Evolutionary conservation across 2,797 vertebrate species (phyloP).

Genomic region (Melanotaenia pygmaea): DNA sequence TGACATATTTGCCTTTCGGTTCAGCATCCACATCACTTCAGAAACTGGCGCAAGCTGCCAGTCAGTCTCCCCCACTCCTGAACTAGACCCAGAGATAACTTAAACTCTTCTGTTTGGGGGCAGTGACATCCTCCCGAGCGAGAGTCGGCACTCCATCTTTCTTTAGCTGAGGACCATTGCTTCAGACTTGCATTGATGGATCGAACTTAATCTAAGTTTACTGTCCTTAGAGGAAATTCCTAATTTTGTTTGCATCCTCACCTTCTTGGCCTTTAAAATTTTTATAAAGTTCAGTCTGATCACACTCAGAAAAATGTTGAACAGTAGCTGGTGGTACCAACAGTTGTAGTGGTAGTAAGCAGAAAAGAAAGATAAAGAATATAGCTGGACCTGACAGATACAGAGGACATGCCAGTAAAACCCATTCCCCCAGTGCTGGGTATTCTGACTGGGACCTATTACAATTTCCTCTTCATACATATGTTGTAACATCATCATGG

Average conservation of each 20-base stretch:
- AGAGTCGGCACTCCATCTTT: too few species aligned
- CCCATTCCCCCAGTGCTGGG: slow-evolving; percentile 44
- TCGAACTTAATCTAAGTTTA: background rate
- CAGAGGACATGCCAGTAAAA: slow-evolving; percentile 62
- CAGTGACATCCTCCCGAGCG: too few species aligned
- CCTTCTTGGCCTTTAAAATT: background rate
- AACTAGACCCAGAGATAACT: background rate
- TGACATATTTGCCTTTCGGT: too few species aligned
- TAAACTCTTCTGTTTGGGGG: background rate
- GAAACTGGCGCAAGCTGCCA: too few species aligned
- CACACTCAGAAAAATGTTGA: background rate
- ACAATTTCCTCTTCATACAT: slow-evolving; percentile 53
- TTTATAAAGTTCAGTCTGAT: background rate
- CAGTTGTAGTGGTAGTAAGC: slow-evolving; percentile 17
- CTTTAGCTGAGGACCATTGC: too few species aligned
- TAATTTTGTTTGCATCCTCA: background rate
- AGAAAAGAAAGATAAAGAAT: slow-evolving; percentile 34
- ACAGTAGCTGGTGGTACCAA: background rate
- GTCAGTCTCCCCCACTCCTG: background rate
- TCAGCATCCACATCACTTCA: too few species aligned
- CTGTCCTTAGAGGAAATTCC: too few species aligned
- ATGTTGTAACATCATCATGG: slow-evolving; percentile 64
- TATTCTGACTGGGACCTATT: slow-evolving; percentile 54
- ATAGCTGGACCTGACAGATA: slow-evolving; percentile 68
- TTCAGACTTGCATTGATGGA: background rate